A percentile compares a stretch with the other conserved stretches of the same genome.
Conservation (phyloP, 2,888 invertebrate genomes). For the Theodoxus fluviatilis region DNA sequence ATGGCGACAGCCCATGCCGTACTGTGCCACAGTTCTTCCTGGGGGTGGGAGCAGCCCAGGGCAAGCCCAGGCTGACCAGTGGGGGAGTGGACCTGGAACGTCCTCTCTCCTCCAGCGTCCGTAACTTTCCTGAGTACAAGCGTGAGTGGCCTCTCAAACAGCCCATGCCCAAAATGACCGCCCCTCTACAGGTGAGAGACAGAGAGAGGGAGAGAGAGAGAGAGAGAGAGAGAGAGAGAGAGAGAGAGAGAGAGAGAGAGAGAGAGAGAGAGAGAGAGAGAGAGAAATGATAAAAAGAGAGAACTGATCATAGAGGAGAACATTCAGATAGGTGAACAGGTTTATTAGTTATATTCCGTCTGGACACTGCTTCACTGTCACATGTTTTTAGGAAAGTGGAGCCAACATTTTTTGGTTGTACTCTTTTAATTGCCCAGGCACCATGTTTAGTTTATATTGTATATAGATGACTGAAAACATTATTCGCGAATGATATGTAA, state of each 20-base stretch:
- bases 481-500: no score
- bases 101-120: conserved; percentile 73
- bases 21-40: conserved; percentile 27
- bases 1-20: background rate
- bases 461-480: no score
- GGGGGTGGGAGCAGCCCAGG: conserved; percentile 25
- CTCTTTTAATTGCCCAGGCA: no score
- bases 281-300: no score
- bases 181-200: conserved; percentile 58
- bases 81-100: conserved; percentile 59
- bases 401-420: no score
- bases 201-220: background rate
- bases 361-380: no score
- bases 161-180: conserved; percentile 78
- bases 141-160: conserved; percentile 77
- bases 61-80: conserved; percentile 27
- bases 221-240: background rate
- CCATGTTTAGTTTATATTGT: no score
- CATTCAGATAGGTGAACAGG: no score
- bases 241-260: background rate
- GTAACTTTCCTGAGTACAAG: conserved; percentile 75
- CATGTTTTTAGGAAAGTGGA: no score
- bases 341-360: no score
- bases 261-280: background rate
- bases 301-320: no score